phyloP scores from a whole-genome alignment of 2,888 invertebrate genomes.

The Perizoma affinitatum region DNA sequence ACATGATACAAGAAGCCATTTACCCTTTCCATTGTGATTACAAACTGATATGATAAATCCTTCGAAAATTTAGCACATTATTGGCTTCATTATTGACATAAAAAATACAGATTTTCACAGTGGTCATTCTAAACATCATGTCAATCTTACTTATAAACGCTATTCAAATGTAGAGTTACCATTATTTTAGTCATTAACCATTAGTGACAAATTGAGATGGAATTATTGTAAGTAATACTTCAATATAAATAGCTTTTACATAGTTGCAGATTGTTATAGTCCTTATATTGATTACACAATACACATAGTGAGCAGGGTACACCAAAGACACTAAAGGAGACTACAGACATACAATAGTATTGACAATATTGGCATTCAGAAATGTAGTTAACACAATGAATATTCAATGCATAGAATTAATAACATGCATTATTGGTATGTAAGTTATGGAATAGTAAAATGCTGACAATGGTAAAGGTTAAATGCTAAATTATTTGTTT shows the following conservation, averaged over 20 bases:
- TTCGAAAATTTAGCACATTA: slow-evolving; percentile 80
- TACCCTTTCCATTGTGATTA: slow-evolving; percentile 55
- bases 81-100: slow-evolving; percentile 79
- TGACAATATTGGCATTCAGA: slow-evolving; percentile 27
- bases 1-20: slow-evolving; percentile 63
- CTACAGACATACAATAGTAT: slow-evolving; percentile 29
- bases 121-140: slow-evolving; percentile 23
- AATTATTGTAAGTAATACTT: too few relatives aligned
- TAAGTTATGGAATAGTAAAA: slow-evolving; percentile 24
- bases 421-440: neutral
- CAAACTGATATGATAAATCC: slow-evolving; percentile 74
- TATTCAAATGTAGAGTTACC: too few relatives aligned
- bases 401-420: slow-evolving; percentile 13
- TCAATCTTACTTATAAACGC: neutral
- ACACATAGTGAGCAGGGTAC: slow-evolving; percentile 28
- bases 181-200: too few relatives aligned
- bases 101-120: slow-evolving; percentile 28
- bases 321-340: slow-evolving; percentile 22
- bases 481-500: neutral
- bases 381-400: neutral
- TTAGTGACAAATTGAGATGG: too few relatives aligned
- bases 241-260: too few relatives aligned
- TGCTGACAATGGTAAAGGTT: slow-evolving; percentile 14
- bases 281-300: slow-evolving; percentile 17
- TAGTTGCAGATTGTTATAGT: too few relatives aligned